Evolutionary conservation across 2,113 vertebrate species (phyloP).

Genomic region (Carassius auratus): DNA sequence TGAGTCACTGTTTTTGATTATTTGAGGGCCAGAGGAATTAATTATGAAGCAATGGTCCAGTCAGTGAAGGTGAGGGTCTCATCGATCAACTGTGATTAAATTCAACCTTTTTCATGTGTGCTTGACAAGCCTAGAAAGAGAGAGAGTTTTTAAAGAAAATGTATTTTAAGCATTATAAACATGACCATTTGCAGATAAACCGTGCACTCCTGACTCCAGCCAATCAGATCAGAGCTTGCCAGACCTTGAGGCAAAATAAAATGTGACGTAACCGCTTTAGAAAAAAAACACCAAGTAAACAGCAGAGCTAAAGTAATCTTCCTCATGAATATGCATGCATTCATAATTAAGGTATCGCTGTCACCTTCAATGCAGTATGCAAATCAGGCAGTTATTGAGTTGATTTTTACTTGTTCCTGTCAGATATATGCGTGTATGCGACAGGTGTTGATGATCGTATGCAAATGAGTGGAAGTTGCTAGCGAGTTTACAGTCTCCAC

Average conservation of each 20-base stretch:
- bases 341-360: constrained; percentile 42
- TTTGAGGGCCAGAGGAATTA: too few species aligned
- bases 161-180: not conserved
- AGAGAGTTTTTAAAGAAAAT: too few species aligned
- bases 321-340: constrained; percentile 59
- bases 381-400: constrained; percentile 63
- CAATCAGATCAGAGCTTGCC: constrained; percentile 9
- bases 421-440: constrained; percentile 60
- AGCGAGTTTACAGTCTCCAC: not conserved
- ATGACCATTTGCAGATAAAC: not conserved
- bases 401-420: constrained; percentile 61
- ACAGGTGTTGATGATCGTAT: constrained; percentile 66
- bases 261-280: not conserved
- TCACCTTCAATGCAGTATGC: constrained; percentile 23
- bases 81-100: constrained; percentile 70
- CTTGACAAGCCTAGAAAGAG: too few species aligned
- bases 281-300: not conserved
- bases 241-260: not conserved
- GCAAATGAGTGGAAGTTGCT: constrained; percentile 64
- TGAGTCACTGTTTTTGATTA: too few species aligned
- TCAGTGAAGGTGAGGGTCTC: constrained; percentile 51
- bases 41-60: constrained; percentile 39
- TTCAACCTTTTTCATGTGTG: constrained; percentile 35
- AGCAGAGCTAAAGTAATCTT: constrained; percentile 1
- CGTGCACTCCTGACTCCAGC: not conserved